Base-by-base conservation (phyloP, 2,113 vertebrate species). In the Pimephales promelas region DNA sequence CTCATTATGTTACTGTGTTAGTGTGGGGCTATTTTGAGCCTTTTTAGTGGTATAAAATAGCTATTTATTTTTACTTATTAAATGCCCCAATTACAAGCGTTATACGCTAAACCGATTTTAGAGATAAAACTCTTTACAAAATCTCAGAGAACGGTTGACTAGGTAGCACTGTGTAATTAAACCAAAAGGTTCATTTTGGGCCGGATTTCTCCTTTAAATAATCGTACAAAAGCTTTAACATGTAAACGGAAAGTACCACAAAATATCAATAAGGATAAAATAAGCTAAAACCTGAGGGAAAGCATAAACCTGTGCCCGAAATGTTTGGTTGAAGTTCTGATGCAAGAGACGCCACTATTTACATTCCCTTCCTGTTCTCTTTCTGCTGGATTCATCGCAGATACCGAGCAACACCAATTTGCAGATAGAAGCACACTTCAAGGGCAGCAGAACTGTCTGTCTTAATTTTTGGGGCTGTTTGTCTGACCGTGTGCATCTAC, bases 351-450 rank as follows among this genome's bases (percentile, higher is more conserved):
- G 34, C 1, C 62, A 40, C 54, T 34, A 77, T 43, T 59, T 52
- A 77, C 54, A 40, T 40, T 59, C 20, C 52, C 74, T 40, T 57
- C 52, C 31, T 59, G 14, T 40, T 77, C 52, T 76, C 28, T 59
- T 59, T 77, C 22, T 40, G 34, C 34, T 77, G 52, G 7, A 76
- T 76, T 40, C 52, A 57, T 0, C 7, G 1, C 20, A 78, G 28
- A 77, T 10, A 57, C 20, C 8, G 11, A 54, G 20, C 57, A 5
- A 45, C n/a, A 9, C 13, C 34, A 61, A 43, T n/a, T n/a, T 5
- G 34, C 75, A 78, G 22, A 78, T 54, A 61, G 56, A 26, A 59
- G n/a, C 14, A 26, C 22, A 45, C n/a, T 78, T 77, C 34, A 78
- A 45, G 36, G 20, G 40, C 36, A 61, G 75, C 34, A 24, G 54